phyloP scores from a whole-genome alignment of 2,113 vertebrate genomes.

The Holacanthus passer region DNA sequence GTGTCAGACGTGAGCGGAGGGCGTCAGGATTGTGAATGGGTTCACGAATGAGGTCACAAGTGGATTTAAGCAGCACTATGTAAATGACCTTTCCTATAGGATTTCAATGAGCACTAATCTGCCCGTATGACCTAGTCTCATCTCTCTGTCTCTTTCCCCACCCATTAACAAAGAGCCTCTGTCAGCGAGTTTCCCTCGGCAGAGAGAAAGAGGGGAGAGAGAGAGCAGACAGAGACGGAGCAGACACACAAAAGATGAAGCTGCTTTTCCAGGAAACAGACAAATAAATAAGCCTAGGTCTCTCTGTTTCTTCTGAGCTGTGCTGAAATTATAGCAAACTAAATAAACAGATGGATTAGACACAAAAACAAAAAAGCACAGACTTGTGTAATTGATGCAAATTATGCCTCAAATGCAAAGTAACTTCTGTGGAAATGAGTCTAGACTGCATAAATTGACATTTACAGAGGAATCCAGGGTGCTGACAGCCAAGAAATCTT shows the following conservation, averaged over 20 bases:
- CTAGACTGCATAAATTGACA: slow-evolving; percentile 8
- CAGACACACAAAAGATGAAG: slow-evolving; percentile 11
- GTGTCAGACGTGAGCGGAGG: slow-evolving; percentile 43
- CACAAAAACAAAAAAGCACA: slow-evolving; percentile 31
- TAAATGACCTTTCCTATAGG: slow-evolving; percentile 76
- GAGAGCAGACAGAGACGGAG: slow-evolving; percentile 29
- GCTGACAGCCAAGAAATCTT: background rate
- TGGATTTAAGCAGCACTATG: slow-evolving; percentile 75
- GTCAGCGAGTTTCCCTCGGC: slow-evolving; percentile 67
- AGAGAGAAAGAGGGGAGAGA: slow-evolving; percentile 48
- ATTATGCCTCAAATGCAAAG: slow-evolving; percentile 23
- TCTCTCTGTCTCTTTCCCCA: slow-evolving; percentile 24
- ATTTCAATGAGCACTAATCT: slow-evolving; percentile 80
- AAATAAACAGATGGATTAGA: slow-evolving; percentile 32
- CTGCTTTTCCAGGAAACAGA: slow-evolving; percentile 25
- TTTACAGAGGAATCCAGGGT: slow-evolving; percentile 17
- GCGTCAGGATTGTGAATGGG: slow-evolving; percentile 45
- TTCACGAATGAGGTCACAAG: slow-evolving; percentile 67
- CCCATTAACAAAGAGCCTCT: slow-evolving; percentile 73
- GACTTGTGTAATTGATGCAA: slow-evolving; percentile 46
- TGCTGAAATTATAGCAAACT: slow-evolving; percentile 43
- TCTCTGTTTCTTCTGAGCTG: slow-evolving; percentile 19
- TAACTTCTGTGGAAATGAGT: slow-evolving; percentile 17
- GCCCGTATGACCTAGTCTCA: slow-evolving; percentile 68
- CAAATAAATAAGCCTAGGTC: slow-evolving; percentile 32